Percentiles rank a stretch among this genome's conserved stretches.
Conservation (phyloP, 2,113 vertebrate genomes). For the Gallinago media region DNA sequence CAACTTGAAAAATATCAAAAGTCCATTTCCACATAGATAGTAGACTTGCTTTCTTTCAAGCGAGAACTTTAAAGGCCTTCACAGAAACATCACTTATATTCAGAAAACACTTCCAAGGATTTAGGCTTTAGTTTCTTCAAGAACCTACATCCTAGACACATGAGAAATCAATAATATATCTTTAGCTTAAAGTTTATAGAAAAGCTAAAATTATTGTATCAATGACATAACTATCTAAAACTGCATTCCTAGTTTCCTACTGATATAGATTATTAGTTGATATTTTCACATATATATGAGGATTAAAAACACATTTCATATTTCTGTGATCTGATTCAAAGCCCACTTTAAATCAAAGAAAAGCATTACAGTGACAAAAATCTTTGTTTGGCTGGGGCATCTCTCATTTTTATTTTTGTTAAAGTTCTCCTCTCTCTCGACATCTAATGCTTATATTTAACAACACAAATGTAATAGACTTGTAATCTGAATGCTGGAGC, state of each 20-base stretch:
- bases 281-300: background rate
- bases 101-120: background rate
- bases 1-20: background rate
- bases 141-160: background rate
- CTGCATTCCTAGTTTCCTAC: background rate
- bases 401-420: accelerated
- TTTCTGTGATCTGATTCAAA: background rate
- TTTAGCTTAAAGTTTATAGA: background rate
- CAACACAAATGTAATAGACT: background rate
- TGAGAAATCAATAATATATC: background rate
- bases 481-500: background rate
- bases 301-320: background rate
- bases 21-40: background rate
- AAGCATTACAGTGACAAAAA: background rate
- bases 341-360: background rate
- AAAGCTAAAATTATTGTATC: background rate
- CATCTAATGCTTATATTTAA: background rate
- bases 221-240: background rate
- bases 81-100: background rate
- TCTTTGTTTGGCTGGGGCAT: background rate
- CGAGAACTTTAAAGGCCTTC: background rate
- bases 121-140: background rate
- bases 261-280: background rate
- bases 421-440: background rate
- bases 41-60: background rate